These are phyloP conservation scores for Steromphala cineraria DNA, from an alignment of 2,888 invertebrate species.

Conservation along the genomic window DNA sequence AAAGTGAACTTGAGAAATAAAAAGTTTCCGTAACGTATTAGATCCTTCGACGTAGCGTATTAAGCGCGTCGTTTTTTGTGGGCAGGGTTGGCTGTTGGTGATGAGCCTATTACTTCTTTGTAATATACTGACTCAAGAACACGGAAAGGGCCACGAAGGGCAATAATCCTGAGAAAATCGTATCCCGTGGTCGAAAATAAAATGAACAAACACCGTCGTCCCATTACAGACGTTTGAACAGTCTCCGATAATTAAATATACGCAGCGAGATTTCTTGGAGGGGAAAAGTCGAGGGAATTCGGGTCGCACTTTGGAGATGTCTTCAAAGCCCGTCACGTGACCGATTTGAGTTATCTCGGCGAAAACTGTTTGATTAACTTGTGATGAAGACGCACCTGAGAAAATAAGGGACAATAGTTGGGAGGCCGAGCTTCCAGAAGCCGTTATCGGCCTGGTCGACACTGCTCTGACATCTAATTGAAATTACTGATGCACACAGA, in stretches of 20 bases:
- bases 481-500: background rate
- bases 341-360: slow-evolving; percentile 6
- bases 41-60: background rate
- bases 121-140: slow-evolving; percentile 19
- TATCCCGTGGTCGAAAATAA: slow-evolving; percentile 39
- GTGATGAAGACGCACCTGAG: slow-evolving; percentile 31
- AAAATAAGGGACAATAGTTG: slow-evolving; percentile 27
- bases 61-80: background rate
- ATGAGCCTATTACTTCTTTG: slow-evolving; percentile 19
- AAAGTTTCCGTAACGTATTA: slow-evolving; percentile 34
- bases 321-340: slow-evolving; percentile 29
- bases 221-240: slow-evolving; percentile 41
- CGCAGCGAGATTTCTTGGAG: slow-evolving; percentile 18
- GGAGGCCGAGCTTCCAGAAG: background rate
- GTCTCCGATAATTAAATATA: slow-evolving; percentile 40
- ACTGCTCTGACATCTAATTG: background rate
- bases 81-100: slow-evolving; percentile 7
- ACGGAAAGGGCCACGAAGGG: slow-evolving; percentile 18
- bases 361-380: slow-evolving; percentile 30
- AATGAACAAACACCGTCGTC: slow-evolving; percentile 45
- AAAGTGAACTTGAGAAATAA: slow-evolving; percentile 26
- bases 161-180: slow-evolving; percentile 37
- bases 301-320: slow-evolving; percentile 6
- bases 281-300: slow-evolving; percentile 19
- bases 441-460: slow-evolving; percentile 10